Percentiles rank a stretch among this genome's conserved stretches.
These are phyloP conservation scores for Calosoma granatense DNA, from an alignment of 1,140 invertebrate genomes.

Conservation along the genomic window DNA sequence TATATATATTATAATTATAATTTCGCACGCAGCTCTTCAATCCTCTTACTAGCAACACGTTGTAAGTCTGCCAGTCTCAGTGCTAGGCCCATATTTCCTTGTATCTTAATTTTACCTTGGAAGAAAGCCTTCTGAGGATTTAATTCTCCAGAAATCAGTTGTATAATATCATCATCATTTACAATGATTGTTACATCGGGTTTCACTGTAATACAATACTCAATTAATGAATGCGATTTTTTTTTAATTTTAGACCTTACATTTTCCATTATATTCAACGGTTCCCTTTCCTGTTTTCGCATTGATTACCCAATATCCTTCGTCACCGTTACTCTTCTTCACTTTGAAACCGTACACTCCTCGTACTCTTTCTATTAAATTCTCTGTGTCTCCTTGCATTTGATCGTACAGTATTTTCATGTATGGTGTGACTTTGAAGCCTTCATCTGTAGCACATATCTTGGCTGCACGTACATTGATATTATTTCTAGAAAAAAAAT, in stretches of 20 bases:
- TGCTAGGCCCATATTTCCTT: conserved; percentile 92
- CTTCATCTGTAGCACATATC: conserved; percentile 29
- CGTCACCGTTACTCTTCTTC: conserved; percentile 60
- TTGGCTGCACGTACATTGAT: conserved; percentile 11
- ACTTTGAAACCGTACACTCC: conserved; percentile 85
- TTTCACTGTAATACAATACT: conserved; percentile 49
- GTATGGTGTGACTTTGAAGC: conserved; percentile 65
- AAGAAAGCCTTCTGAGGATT: conserved; percentile 96
- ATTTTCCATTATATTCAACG: conserved; percentile 67
- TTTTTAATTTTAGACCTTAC: too few species aligned
- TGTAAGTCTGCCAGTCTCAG: conserved; percentile 88
- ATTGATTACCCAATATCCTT: conserved; percentile 84
- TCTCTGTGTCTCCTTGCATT: conserved; percentile 71
- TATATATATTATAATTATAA: too few species aligned
- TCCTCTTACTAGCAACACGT: conserved; percentile 56
- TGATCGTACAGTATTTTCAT: conserved; percentile 72
- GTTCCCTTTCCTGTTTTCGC: conserved; percentile 79
- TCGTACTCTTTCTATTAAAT: conserved; percentile 73
- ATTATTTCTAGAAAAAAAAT: not conserved
- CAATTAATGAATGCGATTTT: conserved; percentile 16
- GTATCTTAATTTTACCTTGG: conserved; percentile 91
- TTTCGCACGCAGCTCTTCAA: conserved; percentile 61
- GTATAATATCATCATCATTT: conserved; percentile 73
- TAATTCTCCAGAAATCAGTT: conserved; percentile 79
- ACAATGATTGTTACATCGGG: conserved; percentile 87